Conservation (phyloP, 1,140 invertebrate species). For the Conopomorpha cramerella region DNA sequence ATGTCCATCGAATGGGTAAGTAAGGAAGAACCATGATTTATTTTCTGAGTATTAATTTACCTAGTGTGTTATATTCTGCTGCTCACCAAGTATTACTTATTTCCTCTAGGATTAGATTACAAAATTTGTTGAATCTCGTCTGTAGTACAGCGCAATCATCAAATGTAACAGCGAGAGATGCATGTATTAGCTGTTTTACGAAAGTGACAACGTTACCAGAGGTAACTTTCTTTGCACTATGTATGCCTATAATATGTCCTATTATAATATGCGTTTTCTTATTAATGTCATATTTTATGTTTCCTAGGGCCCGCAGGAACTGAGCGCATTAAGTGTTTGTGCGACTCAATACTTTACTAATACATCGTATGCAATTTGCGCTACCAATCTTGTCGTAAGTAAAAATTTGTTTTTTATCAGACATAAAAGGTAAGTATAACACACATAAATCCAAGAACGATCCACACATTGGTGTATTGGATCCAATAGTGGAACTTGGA, state of each 20-base stretch:
- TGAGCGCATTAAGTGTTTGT: constrained; percentile 47
- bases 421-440: too few species aligned
- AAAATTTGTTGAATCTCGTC: constrained; percentile 57
- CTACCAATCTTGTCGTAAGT: constrained; percentile 43
- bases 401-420: too few species aligned
- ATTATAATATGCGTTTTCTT: too few species aligned
- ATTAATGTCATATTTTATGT: constrained; percentile 2
- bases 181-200: constrained; percentile 57
- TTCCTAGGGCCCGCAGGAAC: constrained; percentile 48
- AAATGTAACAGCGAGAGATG: constrained; percentile 53
- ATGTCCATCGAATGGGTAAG: constrained; percentile 48
- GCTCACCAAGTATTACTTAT: too few species aligned
- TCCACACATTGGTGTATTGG: too few species aligned
- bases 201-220: constrained; percentile 50
- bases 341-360: constrained; percentile 52
- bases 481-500: too few species aligned
- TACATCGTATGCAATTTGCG: constrained; percentile 48
- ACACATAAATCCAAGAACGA: too few species aligned
- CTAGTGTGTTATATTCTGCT: too few species aligned
- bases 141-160: constrained; percentile 59
- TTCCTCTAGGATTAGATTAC: constrained; percentile 35
- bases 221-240: too few species aligned
- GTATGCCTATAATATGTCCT: too few species aligned
- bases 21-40: too few species aligned
- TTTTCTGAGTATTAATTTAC: too few species aligned